phyloP scores from a whole-genome alignment of 2,113 vertebrate genomes.

The Verasper variegatus region DNA sequence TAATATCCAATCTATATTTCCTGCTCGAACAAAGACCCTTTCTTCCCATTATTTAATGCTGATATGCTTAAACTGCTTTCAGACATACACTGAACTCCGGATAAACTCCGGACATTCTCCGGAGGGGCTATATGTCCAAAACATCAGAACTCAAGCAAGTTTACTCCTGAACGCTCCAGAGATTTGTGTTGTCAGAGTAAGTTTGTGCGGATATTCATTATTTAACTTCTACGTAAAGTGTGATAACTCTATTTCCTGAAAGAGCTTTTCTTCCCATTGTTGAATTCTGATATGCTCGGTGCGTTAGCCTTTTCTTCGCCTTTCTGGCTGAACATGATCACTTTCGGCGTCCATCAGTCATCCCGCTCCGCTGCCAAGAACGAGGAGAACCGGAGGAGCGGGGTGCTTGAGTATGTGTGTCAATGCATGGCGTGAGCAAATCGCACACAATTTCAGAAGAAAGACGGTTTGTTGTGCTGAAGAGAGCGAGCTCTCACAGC shows the following conservation, averaged over 20 bases:
- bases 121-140: no score
- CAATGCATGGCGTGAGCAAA: constrained; percentile 80
- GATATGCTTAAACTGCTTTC: not conserved
- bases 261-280: not conserved
- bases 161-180: no score
- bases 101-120: no score
- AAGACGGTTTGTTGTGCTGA: constrained; percentile 77
- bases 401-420: constrained; percentile 60
- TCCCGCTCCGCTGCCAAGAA: constrained; percentile 55
- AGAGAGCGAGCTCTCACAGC: constrained; percentile 80
- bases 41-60: not conserved
- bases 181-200: no score
- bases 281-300: not conserved
- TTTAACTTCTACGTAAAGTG: no score
- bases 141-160: no score
- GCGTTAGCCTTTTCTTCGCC: constrained; percentile 30
- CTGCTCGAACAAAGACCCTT: no score
- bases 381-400: constrained; percentile 58
- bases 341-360: constrained; percentile 58
- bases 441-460: constrained; percentile 79
- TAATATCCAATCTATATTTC: no score
- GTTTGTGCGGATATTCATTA: no score
- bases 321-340: constrained; percentile 57
- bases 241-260: no score
- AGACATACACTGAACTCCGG: no score